Percentiles rank a stretch among this genome's conserved stretches.
These are phyloP conservation scores for Rattus rattus DNA, from an alignment of 2,113 vertebrate genomes.

Conservation along the genomic window DNA sequence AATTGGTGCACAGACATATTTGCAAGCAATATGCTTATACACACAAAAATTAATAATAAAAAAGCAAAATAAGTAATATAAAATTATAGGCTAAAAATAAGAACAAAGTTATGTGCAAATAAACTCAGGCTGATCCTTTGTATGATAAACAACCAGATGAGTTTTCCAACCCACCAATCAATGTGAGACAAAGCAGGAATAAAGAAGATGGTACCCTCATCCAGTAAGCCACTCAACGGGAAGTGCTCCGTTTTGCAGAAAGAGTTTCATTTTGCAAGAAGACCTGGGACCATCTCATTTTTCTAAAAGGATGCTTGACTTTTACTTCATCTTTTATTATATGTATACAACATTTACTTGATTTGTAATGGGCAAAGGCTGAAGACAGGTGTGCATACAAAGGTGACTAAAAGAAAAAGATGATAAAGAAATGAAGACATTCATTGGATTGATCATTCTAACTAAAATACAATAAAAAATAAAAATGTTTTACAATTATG, in stretches of 20 bases:
- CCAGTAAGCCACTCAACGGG: slow-evolving; percentile 2
- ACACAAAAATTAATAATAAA: background rate
- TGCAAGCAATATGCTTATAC: background rate
- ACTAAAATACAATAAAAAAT: slow-evolving; percentile 63
- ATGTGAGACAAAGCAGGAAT: background rate
- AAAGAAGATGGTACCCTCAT: background rate
- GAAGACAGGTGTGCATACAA: slow-evolving; percentile 36
- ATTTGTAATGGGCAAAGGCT: slow-evolving; percentile 49
- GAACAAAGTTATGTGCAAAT: background rate
- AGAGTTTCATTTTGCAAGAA: slow-evolving; percentile 7
- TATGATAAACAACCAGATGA: background rate
- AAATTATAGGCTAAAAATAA: background rate
- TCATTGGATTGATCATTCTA: slow-evolving; percentile 33
- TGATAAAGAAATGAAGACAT: slow-evolving; percentile 65
- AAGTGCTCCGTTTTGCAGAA: slow-evolving; percentile 27
- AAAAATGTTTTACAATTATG: slow-evolving; percentile 59
- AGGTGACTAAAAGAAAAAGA: slow-evolving; percentile 44
- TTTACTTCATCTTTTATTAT: slow-evolving; percentile 54
- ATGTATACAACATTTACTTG: slow-evolving; percentile 32
- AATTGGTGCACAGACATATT: background rate
- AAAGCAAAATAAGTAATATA: slow-evolving; percentile 10
- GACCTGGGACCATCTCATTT: background rate
- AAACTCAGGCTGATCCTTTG: slow-evolving; percentile 5
- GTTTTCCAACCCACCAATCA: slow-evolving; percentile 18
- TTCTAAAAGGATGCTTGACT: slow-evolving; percentile 33